Base-by-base conservation (phyloP, 2,113 vertebrate species). In the Muntiacus reevesi region DNA sequence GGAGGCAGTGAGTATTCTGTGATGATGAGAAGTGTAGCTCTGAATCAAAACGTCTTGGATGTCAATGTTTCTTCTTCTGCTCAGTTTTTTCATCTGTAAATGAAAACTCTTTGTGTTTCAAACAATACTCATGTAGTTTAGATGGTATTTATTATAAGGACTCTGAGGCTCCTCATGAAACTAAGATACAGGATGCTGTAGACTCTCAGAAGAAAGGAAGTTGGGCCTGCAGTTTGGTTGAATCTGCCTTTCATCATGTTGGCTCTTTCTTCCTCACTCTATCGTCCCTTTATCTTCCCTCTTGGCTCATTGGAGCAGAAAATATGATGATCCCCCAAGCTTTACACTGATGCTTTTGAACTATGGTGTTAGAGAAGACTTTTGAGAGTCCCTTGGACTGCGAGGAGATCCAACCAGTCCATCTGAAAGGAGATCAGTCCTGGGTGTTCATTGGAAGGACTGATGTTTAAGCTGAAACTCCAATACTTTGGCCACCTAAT, bases 191-290 rank as follows among this genome's bases (percentile, higher is more conserved):
- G 57, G 27, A 17, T 11, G 21, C 30, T 16, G 14, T 5, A 6
- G 19, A 16, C 40, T 28, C 13, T 55, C 27, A 5, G 30, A 7
- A 79, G 50, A 10, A 50, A 13, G 1, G 9, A 14, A 25, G n/a
- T 21, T 25, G 12, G 25, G 55, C 5, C 17, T 40, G 47, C 4
- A 13, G 7, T 47, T 25, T 13, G 23, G 40, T 0, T 28, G 15
- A 23, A 13, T 17, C 16, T 0, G 4, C 1, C 28, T 45, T 79
- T 60, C 9, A 55, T 8, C 1, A 10, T 6, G 5, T 7, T 1
- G 1, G 12, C 0, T 17, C 33, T 0, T 5, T 13, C 33, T 62
- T 47, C 25, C 21, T 59, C 7, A 21, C 1, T 7, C 21, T 21
- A 2, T 59, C 17, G 1, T 4, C 10, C 14, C 50, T 33, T 36